Evolutionary conservation across 1,140 invertebrate genomes (phyloP).

Genomic region (Adoxophyes honmai): DNA sequence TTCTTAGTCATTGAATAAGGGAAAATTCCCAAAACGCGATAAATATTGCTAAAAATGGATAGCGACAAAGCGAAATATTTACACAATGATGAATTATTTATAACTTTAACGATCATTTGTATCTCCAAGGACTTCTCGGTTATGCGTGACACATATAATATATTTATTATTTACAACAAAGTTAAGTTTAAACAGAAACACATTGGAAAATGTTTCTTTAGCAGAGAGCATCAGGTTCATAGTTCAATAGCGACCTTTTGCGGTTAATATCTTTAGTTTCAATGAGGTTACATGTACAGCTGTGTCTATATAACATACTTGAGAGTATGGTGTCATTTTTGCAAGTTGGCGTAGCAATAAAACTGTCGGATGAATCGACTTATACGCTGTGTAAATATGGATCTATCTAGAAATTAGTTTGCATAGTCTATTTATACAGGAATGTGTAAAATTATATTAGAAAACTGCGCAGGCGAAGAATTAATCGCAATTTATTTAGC

Average conservation of each 20-base stretch:
- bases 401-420: no score
- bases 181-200: no score
- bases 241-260: no score
- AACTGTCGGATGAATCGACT: background rate
- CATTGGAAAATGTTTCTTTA: no score
- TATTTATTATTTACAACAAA: background rate
- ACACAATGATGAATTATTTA: constrained; percentile 2
- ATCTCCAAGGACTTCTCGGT: background rate
- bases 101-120: background rate
- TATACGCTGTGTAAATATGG: no score
- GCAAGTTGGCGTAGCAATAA: background rate
- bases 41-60: background rate
- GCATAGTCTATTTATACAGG: no score
- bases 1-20: no score
- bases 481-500: no score
- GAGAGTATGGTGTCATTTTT: background rate
- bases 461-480: no score
- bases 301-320: background rate
- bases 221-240: no score
- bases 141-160: background rate
- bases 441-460: no score
- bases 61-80: background rate
- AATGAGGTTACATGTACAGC: background rate
- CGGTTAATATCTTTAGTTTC: background rate
- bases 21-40: background rate